Evolutionary conservation across 23 tunicate genomes (phyloP).

Genomic region (Phallusia fumigata): DNA sequence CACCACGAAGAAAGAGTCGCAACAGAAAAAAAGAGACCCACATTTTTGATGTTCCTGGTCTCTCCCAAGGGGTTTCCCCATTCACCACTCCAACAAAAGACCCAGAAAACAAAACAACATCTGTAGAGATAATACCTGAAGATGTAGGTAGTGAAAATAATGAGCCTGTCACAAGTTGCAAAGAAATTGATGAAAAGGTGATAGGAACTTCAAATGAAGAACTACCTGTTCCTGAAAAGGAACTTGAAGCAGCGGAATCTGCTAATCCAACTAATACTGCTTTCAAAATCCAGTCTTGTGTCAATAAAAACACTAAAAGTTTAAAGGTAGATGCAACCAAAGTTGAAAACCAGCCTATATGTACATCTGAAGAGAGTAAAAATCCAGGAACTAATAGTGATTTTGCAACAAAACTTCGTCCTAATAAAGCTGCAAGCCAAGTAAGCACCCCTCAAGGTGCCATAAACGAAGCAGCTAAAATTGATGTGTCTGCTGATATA

Average conservation of each 20-base stretch:
- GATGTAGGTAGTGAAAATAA: not conserved
- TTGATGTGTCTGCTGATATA: not conserved
- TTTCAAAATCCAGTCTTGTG: not conserved
- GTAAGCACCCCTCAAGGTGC: not conserved
- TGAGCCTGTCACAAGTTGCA: not conserved
- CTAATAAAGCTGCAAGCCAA: not conserved
- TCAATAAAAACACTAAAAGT: not conserved
- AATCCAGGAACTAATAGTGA: too few relatives aligned
- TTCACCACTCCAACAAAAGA: constrained; percentile 50
- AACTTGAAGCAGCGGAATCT: not conserved
- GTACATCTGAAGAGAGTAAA: not conserved
- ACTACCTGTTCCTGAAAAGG: not conserved
- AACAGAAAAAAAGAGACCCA: not conserved
- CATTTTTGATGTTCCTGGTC: constrained; percentile 45
- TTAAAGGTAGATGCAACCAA: not conserved
- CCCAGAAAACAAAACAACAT: too few relatives aligned
- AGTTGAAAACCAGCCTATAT: not conserved
- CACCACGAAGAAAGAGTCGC: not conserved
- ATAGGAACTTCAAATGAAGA: not conserved
- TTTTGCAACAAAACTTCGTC: too few relatives aligned
- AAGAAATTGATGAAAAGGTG: too few relatives aligned
- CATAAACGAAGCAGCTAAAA: not conserved
- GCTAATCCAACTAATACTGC: too few relatives aligned
- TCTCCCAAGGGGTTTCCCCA: constrained; percentile 77
- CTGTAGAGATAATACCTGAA: not conserved